Evolutionary conservation across 2,797 vertebrate genomes (phyloP).

Genomic region (Taenioides sp.): DNA sequence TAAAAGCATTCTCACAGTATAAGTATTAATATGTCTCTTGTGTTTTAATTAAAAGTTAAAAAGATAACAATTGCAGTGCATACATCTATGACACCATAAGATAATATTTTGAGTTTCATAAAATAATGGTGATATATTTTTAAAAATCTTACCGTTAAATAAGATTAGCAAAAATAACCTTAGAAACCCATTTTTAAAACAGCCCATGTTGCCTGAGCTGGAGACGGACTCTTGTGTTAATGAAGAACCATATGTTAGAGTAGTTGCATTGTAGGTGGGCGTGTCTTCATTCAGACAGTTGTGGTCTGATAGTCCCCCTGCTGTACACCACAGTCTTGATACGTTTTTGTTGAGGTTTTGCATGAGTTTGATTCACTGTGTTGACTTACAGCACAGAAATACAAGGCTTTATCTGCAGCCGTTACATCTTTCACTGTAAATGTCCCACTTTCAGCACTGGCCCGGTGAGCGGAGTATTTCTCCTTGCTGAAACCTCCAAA

Average conservation of each 20-base stretch:
- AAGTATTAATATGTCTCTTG: no score
- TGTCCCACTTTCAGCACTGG: not conserved
- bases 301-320: slow-evolving; percentile 8
- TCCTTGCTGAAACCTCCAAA: not conserved
- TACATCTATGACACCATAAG: no score
- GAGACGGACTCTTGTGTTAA: not conserved
- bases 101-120: not conserved
- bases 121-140: not conserved
- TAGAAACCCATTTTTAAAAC: not conserved
- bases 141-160: slow-evolving; percentile 5
- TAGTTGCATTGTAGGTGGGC: not conserved
- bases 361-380: slow-evolving; percentile 7
- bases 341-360: slow-evolving; percentile 15
- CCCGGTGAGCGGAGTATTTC: not conserved
- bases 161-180: not conserved
- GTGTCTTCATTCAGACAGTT: not conserved
- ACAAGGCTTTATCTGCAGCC: not conserved
- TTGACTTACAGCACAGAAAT: slow-evolving; percentile 5
- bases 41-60: no score
- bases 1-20: no score
- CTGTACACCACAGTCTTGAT: not conserved
- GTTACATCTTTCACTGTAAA: slow-evolving; percentile 1
- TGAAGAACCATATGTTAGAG: not conserved
- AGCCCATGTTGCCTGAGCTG: not conserved
- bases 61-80: no score